Base-by-base conservation (phyloP, 2,888 invertebrate genomes). In the Saturnia japonica region DNA sequence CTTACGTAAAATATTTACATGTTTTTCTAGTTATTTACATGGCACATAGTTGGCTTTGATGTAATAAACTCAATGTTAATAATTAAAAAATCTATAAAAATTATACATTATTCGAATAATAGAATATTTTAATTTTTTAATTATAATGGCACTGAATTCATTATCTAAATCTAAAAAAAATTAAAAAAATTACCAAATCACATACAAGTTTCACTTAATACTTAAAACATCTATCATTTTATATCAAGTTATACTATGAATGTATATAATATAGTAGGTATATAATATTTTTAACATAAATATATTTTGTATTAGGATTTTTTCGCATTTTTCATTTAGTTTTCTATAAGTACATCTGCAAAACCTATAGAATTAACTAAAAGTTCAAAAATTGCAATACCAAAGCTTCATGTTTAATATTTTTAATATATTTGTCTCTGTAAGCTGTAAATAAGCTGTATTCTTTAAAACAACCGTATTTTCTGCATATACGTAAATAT, bases 41-140 rank as follows among this genome's bases (percentile, higher is more conserved):
- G 93, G 93, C 93, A 93, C 92, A 83, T 86, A 78, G 80, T 86
- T 86, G 86, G 86, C 83, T 88, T 90, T 88, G 83, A 82, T 74
- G 72, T 76, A 79, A 51, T 76, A 78, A 78, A 75, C 75, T 77
- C 74, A 75, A 75, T 74, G 71, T 72, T 73, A 67, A 54, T 70
- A 64, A 67, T 68, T 67, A 71, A 68, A 68, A 68, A 71, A 16
- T 43, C 66, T 70, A 54, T 54, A 42, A 70, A 54, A 54, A 67
- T 64, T 68, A 68, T 42, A 71, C 47, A 64, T 47, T 62, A 43
- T 54, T 72, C 64, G 72, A 66, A 42, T 70, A 69, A 71, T 72
- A 71, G 34, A 72, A 72, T 74, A 68, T 57, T 70, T 71, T 66
- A 72, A 47, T 70, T 67, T 68, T 73, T 70, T 67, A 73, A 72